phyloP scores from a whole-genome alignment of 2,797 vertebrate species.

The Odontamblyopus rebecca region DNA sequence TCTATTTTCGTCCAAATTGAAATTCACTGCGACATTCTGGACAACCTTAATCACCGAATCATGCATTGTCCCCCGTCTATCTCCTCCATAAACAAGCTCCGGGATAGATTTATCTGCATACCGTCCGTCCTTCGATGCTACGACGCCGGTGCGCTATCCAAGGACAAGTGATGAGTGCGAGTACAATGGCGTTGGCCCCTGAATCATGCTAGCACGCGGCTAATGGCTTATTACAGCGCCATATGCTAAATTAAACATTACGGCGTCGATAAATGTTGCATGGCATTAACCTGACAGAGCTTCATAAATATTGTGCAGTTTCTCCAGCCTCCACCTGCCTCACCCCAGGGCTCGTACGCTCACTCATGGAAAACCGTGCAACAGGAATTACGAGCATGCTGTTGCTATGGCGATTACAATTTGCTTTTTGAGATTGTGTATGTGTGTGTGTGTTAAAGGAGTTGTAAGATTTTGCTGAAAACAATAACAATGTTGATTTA shows the following conservation, averaged over 20 bases:
- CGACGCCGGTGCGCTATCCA: slow-evolving; percentile 48
- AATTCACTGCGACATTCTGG: not conserved
- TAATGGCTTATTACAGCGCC: slow-evolving; percentile 74
- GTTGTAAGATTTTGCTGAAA: too few species aligned
- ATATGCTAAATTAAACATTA: slow-evolving; percentile 79
- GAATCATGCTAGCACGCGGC: slow-evolving; percentile 67
- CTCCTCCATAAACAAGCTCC: slow-evolving; percentile 24
- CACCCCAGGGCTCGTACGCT: slow-evolving; percentile 17
- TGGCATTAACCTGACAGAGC: slow-evolving; percentile 75
- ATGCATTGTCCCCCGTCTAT: not conserved
- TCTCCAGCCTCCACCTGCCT: slow-evolving; percentile 12
- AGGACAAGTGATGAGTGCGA: slow-evolving; percentile 64
- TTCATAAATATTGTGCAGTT: slow-evolving; percentile 74
- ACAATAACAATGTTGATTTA: too few species aligned
- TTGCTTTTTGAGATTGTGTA: not conserved
- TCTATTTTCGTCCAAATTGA: not conserved
- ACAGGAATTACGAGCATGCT: not conserved
- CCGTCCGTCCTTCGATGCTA: slow-evolving; percentile 39
- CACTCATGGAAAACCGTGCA: not conserved
- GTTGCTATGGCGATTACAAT: not conserved
- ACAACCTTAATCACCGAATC: not conserved
- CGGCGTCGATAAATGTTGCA: slow-evolving; percentile 75
- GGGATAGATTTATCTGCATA: slow-evolving; percentile 56
- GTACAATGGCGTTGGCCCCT: slow-evolving; percentile 61
- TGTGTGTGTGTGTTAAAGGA: not conserved